These are phyloP conservation scores for Tetramorium simillimum DNA, from an alignment of 1,140 invertebrate species.

Conservation along the genomic window DNA sequence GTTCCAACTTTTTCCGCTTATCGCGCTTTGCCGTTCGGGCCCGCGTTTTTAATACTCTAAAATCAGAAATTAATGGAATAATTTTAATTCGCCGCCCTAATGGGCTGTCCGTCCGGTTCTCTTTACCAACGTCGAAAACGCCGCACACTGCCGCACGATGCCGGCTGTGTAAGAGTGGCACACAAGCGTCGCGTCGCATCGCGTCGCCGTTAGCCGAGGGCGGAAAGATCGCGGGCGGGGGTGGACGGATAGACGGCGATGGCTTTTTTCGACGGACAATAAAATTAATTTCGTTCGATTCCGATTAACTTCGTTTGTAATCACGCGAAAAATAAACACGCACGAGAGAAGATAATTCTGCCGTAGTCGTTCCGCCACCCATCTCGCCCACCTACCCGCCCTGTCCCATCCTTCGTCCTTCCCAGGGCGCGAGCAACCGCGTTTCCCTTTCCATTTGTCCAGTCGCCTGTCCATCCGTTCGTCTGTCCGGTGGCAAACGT, in stretches of 20 bases:
- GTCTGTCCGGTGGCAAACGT: conserved; percentile 67
- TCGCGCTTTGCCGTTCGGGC: conserved; percentile 54
- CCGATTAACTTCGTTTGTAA: conserved; percentile 83
- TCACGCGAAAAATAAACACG: conserved; percentile 78
- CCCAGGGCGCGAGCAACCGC: conserved; percentile 42
- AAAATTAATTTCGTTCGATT: conserved; percentile 83
- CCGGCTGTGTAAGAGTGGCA: conserved; percentile 47
- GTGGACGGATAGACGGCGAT: conserved; percentile 24
- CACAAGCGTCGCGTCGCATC: conserved; percentile 40
- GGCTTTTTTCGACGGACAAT: conserved; percentile 74
- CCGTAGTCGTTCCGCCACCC: conserved; percentile 8
- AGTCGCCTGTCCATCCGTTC: conserved; percentile 61
- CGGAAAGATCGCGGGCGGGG: conserved; percentile 55
- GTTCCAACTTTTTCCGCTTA: conserved; percentile 54
- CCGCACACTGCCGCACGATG: conserved; percentile 30
- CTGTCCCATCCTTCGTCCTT: conserved; percentile 20
- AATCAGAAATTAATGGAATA: conserved; percentile 63
- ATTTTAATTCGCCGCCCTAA: conserved; percentile 62
- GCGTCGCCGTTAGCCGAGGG: conserved; percentile 48
- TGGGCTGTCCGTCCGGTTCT: conserved; percentile 59
- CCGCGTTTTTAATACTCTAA: conserved; percentile 62
- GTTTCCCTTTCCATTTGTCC: conserved; percentile 64
- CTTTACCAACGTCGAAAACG: conserved; percentile 54
- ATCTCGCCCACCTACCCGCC: neutral
- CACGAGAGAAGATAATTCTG: conserved; percentile 73